Conservation (phyloP, 2,888 invertebrate genomes). For the Dryococelus australis region DNA sequence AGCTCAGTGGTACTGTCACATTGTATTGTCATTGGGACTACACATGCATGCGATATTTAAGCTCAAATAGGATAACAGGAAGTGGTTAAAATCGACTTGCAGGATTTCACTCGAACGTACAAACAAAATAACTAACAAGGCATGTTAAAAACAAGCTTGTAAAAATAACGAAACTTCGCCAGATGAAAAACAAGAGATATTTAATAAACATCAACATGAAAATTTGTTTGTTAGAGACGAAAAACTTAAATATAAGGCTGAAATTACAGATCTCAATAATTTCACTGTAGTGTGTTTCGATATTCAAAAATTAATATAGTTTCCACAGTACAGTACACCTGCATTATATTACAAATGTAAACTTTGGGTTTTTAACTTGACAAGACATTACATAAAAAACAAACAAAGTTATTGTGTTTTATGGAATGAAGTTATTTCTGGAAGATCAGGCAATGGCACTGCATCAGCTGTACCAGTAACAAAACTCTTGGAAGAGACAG, state of each 20-base stretch:
- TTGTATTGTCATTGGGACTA: too few relatives aligned
- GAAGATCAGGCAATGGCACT: not conserved
- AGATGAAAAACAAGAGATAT: not conserved
- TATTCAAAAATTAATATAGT: not conserved
- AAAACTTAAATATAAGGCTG: not conserved
- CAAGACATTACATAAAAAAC: not conserved
- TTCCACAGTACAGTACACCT: not conserved
- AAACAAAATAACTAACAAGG: too few relatives aligned
- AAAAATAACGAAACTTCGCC: not conserved
- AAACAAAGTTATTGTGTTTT: not conserved
- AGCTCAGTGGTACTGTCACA: too few relatives aligned
- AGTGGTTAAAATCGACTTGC: too few relatives aligned
- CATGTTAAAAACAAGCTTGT: too few relatives aligned
- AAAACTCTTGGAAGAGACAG: not conserved
- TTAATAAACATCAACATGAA: not conserved
- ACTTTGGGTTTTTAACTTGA: not conserved
- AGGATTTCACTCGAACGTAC: too few relatives aligned
- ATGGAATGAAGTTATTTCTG: not conserved
- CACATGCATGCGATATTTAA: too few relatives aligned
- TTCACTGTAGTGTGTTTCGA: not conserved
- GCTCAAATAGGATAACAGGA: too few relatives aligned
- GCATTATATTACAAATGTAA: not conserved
- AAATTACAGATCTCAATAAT: not conserved
- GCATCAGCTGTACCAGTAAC: slow-evolving; percentile 16
- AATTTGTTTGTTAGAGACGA: not conserved